phyloP scores from a whole-genome alignment of 2,113 vertebrate genomes.

The Gallinago jamesoni region DNA sequence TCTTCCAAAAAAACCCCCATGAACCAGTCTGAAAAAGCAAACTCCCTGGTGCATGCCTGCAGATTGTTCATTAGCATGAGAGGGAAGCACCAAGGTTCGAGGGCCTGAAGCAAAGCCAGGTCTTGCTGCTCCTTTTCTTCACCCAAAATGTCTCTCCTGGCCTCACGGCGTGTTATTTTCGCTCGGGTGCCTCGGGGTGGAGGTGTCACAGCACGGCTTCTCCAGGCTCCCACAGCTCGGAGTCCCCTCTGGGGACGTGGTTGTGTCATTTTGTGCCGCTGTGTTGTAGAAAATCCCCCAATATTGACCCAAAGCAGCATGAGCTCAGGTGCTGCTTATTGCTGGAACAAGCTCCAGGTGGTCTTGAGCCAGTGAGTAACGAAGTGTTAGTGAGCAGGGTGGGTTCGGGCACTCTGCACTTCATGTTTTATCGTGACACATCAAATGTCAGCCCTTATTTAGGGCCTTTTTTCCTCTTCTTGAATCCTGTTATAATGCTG shows the following conservation, averaged over 20 bases:
- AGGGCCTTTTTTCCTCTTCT: not conserved
- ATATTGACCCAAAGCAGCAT: not conserved
- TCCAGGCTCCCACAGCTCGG: not conserved
- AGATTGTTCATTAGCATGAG: not conserved
- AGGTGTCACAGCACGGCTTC: not conserved
- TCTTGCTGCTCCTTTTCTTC: not conserved
- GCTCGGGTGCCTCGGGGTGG: not conserved
- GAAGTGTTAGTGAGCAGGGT: not conserved
- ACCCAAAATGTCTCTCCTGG: not conserved
- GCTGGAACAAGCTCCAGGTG: not conserved
- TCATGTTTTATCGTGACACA: rapidly evolving
- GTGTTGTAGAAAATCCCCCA: not conserved
- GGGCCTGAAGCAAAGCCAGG: not conserved
- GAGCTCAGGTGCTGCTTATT: not conserved
- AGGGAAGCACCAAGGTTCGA: rapidly evolving
- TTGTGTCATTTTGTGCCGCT: not conserved
- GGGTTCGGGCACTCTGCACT: not conserved
- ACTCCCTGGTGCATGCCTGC: not conserved
- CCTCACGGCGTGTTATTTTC: rapidly evolving
- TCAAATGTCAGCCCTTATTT: not conserved
- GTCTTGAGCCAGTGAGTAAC: not conserved
- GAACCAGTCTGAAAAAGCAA: not conserved
- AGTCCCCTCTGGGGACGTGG: rapidly evolving
- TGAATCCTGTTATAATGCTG: not conserved
- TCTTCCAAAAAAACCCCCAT: not conserved